Base-by-base conservation (phyloP, 2,797 vertebrate species). In the Macropodus opercularis region DNA sequence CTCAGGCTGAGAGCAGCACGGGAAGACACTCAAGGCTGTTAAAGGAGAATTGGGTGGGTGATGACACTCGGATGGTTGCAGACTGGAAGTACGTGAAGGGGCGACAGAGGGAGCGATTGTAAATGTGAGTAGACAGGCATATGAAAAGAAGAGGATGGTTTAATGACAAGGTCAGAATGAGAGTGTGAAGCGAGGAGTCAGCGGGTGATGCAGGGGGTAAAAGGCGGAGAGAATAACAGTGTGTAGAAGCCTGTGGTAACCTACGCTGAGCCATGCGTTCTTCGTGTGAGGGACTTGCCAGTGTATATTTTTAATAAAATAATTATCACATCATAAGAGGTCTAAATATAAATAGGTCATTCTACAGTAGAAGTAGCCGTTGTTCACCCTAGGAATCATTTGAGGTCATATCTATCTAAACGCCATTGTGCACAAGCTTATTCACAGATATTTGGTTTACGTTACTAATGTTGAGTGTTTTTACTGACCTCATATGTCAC, bases 401-500 rank as follows among this genome's bases (percentile, higher is more conserved):
- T n/a, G n/a, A 38, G 3, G 13, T 2, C 7, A 9, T n/a, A 38
- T 7, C 35, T 38, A 9, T 17, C 8, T 38, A 18, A 2, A 6
- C 17, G 35, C n/a, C 15, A n/a, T 15, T 35, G 14, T 7, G 8
- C 35, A 17, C 9, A 35, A 34, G 5, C 6, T 7, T 2, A 34
- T 4, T 22, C 8, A 27, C n/a, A n/a, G n/a, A n/a, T n/a, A n/a
- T n/a, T n/a, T 9, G 21, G 3, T 42, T 51, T 40, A 12, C 7
- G 31, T 57, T 31, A 14, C 11, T 12, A 19, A 26, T 42, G 26
- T 43, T 8, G 7, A 47, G 4, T 15, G 14, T 54, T 59, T 4
- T 40, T 3, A 58, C 67, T 46, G 63, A 98, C 98, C 95, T 99
- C 96, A 5, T 99, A 99, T 29, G 95, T 93, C 61, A 99, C 94